Evolutionary conservation across 2,113 vertebrate genomes (phyloP).

Genomic region (Nothobranchius kuhntae): DNA sequence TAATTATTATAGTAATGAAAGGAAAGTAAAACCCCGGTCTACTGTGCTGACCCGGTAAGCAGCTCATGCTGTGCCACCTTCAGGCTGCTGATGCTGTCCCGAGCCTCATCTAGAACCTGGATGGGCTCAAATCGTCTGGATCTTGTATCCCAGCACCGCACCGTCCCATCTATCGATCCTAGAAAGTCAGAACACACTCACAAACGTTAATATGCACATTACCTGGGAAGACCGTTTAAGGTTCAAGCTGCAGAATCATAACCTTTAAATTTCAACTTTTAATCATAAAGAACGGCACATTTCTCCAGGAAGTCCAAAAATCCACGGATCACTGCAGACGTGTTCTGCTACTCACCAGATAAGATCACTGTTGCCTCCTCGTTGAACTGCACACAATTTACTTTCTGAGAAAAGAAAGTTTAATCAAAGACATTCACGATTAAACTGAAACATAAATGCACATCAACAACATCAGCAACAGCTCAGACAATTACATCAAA

Average conservation of each 20-base stretch:
- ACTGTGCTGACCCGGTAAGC: conserved; percentile 83
- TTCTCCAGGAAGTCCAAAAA: not conserved
- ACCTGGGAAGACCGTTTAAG: not conserved
- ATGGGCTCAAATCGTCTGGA: conserved; percentile 85
- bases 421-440: not conserved
- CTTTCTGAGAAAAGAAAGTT: conserved; percentile 76
- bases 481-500: too few relatives aligned
- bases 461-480: too few relatives aligned
- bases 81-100: conserved; percentile 89
- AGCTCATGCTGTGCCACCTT: conserved; percentile 88
- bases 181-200: not conserved
- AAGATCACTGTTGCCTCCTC: conserved; percentile 89
- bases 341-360: conserved; percentile 81
- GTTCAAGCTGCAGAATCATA: not conserved
- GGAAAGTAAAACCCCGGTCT: not conserved
- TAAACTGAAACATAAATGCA: too few relatives aligned
- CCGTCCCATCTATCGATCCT: conserved; percentile 90
- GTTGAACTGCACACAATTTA: conserved; percentile 93
- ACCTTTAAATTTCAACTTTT: not conserved
- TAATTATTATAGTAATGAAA: too few relatives aligned
- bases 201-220: not conserved
- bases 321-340: not conserved
- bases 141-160: conserved; percentile 92
- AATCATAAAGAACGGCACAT: not conserved
- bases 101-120: conserved; percentile 87